Conservation (phyloP, 2,797 vertebrate species). For the Tarsius wallacei region DNA sequence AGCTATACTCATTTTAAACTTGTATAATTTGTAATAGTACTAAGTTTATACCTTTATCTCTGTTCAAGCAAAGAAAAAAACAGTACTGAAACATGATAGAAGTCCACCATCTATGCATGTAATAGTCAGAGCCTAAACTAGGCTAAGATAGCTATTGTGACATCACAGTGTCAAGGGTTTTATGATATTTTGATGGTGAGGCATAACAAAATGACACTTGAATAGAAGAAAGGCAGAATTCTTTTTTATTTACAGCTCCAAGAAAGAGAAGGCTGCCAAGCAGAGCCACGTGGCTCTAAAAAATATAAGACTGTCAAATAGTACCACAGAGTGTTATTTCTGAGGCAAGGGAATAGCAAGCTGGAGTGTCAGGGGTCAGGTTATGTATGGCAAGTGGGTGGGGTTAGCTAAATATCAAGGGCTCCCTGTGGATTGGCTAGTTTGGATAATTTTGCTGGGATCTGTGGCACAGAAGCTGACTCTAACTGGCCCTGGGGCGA, state of each 20-base stretch:
- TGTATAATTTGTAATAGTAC: neutral
- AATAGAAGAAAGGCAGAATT: neutral
- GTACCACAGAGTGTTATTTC: no score
- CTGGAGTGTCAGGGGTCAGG: no score
- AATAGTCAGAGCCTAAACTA: neutral
- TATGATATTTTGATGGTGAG: neutral
- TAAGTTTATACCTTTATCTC: neutral
- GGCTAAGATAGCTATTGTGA: neutral
- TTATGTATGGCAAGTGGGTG: neutral
- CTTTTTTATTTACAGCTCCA: neutral
- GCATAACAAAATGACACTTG: no score
- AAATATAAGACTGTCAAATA: no score
- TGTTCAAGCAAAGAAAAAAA: neutral
- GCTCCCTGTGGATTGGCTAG: neutral
- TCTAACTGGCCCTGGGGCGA: neutral
- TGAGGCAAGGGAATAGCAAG: rapidly evolving
- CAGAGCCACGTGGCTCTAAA: neutral
- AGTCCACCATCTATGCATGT: neutral
- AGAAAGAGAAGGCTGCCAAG: neutral
- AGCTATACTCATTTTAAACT: neutral
- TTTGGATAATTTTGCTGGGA: neutral
- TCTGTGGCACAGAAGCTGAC: neutral
- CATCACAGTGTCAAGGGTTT: neutral
- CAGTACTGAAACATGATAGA: neutral
- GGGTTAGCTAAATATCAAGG: neutral